Conservation (phyloP, 2,797 vertebrate genomes). For the Clarias pachynema region DNA sequence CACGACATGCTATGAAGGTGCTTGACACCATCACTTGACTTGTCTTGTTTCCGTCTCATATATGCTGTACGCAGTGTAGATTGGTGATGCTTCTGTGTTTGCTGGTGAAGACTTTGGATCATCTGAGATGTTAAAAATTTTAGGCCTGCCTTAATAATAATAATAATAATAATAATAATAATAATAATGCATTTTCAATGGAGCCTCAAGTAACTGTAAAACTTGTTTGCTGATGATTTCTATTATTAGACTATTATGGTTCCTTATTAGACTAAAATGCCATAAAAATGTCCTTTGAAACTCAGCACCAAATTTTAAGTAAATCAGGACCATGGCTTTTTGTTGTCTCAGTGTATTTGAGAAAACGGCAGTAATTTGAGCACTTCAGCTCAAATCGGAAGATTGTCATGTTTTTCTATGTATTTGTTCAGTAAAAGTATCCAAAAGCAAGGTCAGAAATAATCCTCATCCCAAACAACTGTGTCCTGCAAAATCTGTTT, state of each 20-base stretch:
- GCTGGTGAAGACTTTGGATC: conserved; percentile 26
- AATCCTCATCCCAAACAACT: conserved; percentile 65
- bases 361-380: conserved; percentile 50
- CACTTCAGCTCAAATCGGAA: conserved; percentile 35
- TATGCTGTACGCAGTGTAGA: not conserved
- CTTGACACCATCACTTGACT: conserved; percentile 35
- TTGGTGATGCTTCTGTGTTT: not conserved
- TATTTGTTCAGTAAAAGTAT: conserved; percentile 49
- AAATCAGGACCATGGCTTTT: conserved; percentile 43
- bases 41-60: not conserved
- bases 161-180: too few relatives aligned
- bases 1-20: conserved; percentile 13
- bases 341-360: conserved; percentile 17
- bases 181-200: not conserved
- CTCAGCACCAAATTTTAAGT: conserved; percentile 55
- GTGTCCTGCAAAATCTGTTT: conserved; percentile 22
- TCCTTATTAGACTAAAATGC: conserved; percentile 25
- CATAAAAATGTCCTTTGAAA: conserved; percentile 42
- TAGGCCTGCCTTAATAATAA: not conserved
- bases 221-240: conserved; percentile 12
- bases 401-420: conserved; percentile 6
- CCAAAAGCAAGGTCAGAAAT: conserved; percentile 69
- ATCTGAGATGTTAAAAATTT: conserved; percentile 2
- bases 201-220: conserved; percentile 22
- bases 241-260: conserved; percentile 3